A percentile compares a stretch with the other conserved stretches of the same genome.
These are phyloP conservation scores for Thamnophis sirtalis DNA, from an alignment of 2,113 vertebrate species.

Conservation along the genomic window DNA sequence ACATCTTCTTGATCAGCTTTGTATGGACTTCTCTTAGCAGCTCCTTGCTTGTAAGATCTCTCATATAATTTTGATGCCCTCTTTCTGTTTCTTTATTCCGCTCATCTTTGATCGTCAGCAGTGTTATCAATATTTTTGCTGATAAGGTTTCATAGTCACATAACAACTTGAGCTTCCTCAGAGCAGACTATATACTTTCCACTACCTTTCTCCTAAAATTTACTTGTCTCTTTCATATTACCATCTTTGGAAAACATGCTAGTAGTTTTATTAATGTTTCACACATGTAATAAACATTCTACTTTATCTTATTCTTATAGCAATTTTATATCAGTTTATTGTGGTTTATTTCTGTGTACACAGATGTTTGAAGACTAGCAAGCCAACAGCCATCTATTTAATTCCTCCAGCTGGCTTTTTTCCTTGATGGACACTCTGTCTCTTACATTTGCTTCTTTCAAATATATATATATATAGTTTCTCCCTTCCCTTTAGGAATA, in stretches of 20 bases:
- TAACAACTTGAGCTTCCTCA: neutral
- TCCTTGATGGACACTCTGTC: neutral
- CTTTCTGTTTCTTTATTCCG: no score
- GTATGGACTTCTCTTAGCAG: no score
- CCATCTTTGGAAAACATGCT: neutral
- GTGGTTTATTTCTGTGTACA: neutral
- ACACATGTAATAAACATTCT: neutral
- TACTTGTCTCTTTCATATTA: neutral
- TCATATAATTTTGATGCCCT: no score
- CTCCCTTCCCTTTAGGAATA: neutral
- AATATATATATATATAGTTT: neutral
- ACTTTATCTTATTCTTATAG: neutral
- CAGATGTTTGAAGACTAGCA: neutral
- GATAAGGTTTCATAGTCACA: no score
- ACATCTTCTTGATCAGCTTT: no score
- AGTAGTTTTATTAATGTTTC: neutral
- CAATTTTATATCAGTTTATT: neutral
- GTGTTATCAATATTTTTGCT: no score
- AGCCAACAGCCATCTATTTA: neutral
- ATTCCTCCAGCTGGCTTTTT: no score
- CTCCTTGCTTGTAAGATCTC: no score
- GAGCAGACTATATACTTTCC: neutral
- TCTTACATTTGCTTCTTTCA: neutral
- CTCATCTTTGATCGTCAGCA: no score
- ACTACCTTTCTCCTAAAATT: neutral